These are phyloP conservation scores for Pterocles orientalis DNA, from an alignment of 2,113 vertebrate genomes.

Conservation along the genomic window DNA sequence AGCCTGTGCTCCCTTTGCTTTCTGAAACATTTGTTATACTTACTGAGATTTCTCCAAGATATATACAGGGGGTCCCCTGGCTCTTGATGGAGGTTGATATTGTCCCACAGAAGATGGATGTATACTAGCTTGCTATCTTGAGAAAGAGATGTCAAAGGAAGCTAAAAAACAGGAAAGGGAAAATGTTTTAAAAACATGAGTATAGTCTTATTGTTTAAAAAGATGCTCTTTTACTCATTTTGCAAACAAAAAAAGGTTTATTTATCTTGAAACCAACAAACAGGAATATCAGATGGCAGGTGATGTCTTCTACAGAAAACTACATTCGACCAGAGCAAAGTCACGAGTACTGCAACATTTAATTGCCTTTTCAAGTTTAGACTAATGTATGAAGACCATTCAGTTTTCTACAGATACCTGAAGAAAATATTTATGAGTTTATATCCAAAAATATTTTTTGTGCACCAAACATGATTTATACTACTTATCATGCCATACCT, in stretches of 20 bases:
- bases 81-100: constrained; percentile 94
- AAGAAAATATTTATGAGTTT: neutral
- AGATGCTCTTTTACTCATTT: neutral
- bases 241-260: neutral
- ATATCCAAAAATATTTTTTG: neutral
- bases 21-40: constrained; percentile 69
- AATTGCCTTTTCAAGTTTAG: neutral
- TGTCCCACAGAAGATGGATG: constrained; percentile 96
- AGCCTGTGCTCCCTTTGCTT: neutral
- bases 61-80: constrained; percentile 89
- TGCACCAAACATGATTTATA: neutral
- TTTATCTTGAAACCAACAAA: neutral
- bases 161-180: constrained; percentile 72
- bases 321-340: neutral
- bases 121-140: constrained; percentile 96
- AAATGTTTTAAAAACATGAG: neutral
- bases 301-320: neutral
- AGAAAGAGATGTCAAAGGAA: constrained; percentile 87
- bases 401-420: neutral
- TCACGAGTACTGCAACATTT: neutral
- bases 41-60: constrained; percentile 90
- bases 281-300: neutral
- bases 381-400: neutral
- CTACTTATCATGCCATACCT: neutral
- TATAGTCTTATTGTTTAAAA: neutral